Conservation (phyloP, 2,888 invertebrate genomes). For the Toxonevra muliebris region DNA sequence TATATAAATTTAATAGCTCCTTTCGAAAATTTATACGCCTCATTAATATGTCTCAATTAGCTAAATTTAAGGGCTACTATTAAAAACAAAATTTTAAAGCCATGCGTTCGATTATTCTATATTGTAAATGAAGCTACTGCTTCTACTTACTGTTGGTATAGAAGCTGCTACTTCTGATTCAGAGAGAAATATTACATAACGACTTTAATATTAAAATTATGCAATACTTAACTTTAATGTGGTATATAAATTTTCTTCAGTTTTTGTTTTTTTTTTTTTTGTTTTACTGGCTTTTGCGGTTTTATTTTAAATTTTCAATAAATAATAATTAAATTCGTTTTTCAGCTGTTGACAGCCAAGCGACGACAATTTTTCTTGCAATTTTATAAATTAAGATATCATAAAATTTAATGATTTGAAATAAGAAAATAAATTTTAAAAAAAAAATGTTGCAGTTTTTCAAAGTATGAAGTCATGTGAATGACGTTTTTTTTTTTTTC, state of each 20-base stretch:
- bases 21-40: neutral
- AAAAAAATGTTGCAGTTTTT: neutral
- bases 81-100: neutral
- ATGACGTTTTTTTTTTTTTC: neutral
- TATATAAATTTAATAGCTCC: neutral
- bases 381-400: slow-evolving; percentile 29
- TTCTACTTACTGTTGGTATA: neutral
- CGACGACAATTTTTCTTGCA: slow-evolving; percentile 15
- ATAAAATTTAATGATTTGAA: slow-evolving; percentile 25
- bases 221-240: slow-evolving; percentile 40
- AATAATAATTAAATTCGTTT: slow-evolving; percentile 5
- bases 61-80: no score
- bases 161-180: neutral
- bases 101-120: neutral
- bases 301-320: neutral
- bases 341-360: slow-evolving; percentile 4
- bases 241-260: slow-evolving; percentile 36
- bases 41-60: slow-evolving; percentile 16
- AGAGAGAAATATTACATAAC: neutral
- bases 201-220: slow-evolving; percentile 23
- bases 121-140: neutral
- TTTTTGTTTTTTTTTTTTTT: neutral
- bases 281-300: neutral
- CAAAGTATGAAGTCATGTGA: neutral
- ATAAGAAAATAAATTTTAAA: slow-evolving; percentile 1